phyloP scores from a whole-genome alignment of 2,113 vertebrate species.

The Calidris pygmaea region DNA sequence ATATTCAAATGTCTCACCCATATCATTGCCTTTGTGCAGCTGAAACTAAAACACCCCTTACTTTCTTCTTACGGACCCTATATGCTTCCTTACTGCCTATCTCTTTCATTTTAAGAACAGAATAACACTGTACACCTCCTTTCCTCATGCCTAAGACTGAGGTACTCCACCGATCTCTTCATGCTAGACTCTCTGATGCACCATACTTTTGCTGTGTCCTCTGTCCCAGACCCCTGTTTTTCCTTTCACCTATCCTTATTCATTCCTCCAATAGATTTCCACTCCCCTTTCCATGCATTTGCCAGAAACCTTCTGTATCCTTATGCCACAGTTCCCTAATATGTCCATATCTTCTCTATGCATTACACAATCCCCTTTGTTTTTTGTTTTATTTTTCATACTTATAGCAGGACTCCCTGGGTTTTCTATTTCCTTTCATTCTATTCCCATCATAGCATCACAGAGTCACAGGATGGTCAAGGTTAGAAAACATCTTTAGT shows the following conservation, averaged over 20 bases:
- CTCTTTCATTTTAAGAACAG: background rate
- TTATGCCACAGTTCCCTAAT: background rate
- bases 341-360: accelerated
- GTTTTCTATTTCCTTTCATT: background rate
- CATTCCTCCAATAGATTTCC: background rate
- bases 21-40: background rate
- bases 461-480: background rate
- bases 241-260: background rate
- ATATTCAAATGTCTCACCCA: background rate
- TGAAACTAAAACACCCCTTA: background rate
- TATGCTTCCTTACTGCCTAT: background rate
- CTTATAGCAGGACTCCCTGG: background rate
- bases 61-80: background rate
- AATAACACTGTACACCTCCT: background rate
- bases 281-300: background rate
- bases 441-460: background rate
- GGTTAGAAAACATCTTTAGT: background rate
- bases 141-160: background rate
- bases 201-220: background rate
- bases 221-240: background rate
- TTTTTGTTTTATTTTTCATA: background rate
- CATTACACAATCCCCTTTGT: background rate
- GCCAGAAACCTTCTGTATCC: background rate
- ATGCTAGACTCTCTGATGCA: background rate
- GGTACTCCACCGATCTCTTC: background rate